Evolutionary conservation across 2,888 invertebrate species (phyloP).

Genomic region (Harpalus rubripes): DNA sequence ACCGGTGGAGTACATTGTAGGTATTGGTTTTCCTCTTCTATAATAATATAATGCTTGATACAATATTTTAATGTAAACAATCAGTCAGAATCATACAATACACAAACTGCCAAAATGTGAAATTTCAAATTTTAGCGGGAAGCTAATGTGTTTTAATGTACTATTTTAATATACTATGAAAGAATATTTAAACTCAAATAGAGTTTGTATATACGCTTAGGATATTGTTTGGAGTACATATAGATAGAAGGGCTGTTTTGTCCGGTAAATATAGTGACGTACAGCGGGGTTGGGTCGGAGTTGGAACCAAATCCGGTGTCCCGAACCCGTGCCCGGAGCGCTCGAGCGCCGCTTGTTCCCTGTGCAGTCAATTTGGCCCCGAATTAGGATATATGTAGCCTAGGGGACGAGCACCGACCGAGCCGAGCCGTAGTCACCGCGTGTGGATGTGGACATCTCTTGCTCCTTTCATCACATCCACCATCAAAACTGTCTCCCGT

Average conservation of each 20-base stretch:
- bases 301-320: not conserved
- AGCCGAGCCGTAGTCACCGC: not conserved
- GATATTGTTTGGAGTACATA: not conserved
- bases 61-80: too few relatives aligned
- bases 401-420: constrained; percentile 25
- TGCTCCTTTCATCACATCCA: not conserved
- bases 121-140: too few relatives aligned
- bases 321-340: constrained; percentile 14
- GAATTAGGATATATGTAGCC: constrained; percentile 55
- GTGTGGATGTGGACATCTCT: constrained; percentile 11
- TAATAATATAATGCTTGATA: too few relatives aligned
- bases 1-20: too few relatives aligned
- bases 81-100: too few relatives aligned
- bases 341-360: constrained; percentile 38
- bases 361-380: constrained; percentile 47
- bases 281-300: not conserved
- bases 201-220: too few relatives aligned
- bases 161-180: too few relatives aligned
- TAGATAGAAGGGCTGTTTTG: constrained; percentile 30
- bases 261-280: constrained; percentile 44
- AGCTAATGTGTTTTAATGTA: too few relatives aligned
- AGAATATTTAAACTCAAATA: too few relatives aligned
- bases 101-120: too few relatives aligned
- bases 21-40: too few relatives aligned
- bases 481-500: constrained; percentile 15